These are phyloP conservation scores for Lepus timidus DNA, from an alignment of 2,113 vertebrate species.

Conservation along the genomic window DNA sequence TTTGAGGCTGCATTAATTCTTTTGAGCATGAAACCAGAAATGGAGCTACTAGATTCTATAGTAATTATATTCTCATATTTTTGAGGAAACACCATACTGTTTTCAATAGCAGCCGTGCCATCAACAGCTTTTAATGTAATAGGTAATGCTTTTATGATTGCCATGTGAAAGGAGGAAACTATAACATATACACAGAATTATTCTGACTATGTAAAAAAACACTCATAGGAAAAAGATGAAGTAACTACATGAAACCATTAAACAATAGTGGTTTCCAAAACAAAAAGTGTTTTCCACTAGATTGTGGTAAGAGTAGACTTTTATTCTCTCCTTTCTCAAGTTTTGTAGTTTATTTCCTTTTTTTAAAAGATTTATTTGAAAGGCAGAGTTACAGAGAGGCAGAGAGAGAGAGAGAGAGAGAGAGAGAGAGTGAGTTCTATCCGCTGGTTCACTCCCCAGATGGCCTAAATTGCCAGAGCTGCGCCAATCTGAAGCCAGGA, in stretches of 20 bases:
- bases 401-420: too few relatives aligned
- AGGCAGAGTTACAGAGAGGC: too few relatives aligned
- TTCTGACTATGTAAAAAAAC: constrained; percentile 18
- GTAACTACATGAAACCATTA: constrained; percentile 16
- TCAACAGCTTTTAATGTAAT: constrained; percentile 16
- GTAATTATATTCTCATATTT: constrained; percentile 57
- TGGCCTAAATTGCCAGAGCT: too few relatives aligned
- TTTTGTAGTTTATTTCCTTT: not conserved
- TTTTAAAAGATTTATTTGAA: too few relatives aligned
- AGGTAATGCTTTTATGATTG: constrained; percentile 31
- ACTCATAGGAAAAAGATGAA: not conserved
- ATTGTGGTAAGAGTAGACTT: not conserved
- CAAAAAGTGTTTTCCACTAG: not conserved
- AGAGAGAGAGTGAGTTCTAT: too few relatives aligned
- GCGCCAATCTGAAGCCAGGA: too few relatives aligned
- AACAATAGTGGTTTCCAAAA: not conserved
- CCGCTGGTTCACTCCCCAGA: too few relatives aligned
- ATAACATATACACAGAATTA: constrained; percentile 1
- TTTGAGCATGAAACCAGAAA: not conserved
- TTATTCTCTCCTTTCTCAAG: constrained; percentile 14
- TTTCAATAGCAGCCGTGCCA: constrained; percentile 14
- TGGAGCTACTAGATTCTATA: not conserved
- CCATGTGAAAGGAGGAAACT: constrained; percentile 32
- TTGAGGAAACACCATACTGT: constrained; percentile 37
- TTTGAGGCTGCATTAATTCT: constrained; percentile 13